Evolutionary conservation across 2,797 vertebrate genomes (phyloP).

Genomic region (Nyctalus aviator): DNA sequence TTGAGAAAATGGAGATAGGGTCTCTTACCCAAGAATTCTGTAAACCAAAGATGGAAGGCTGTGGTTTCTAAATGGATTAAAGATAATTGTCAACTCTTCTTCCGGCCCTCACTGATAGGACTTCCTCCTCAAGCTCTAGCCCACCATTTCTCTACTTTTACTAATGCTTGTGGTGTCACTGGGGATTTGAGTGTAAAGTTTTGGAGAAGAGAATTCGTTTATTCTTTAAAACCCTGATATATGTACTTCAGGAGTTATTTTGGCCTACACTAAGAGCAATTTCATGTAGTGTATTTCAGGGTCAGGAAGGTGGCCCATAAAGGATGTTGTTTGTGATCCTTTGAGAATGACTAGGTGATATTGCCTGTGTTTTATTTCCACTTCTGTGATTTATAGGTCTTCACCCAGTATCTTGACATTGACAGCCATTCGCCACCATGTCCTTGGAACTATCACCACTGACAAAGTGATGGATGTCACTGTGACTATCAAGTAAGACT

Average conservation of each 20-base stretch:
- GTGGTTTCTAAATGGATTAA: not conserved
- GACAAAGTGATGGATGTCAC: slow-evolving; percentile 97
- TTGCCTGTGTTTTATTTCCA: not conserved
- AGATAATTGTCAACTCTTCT: not conserved
- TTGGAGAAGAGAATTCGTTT: not conserved
- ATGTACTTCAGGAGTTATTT: not conserved
- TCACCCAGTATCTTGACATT: slow-evolving; percentile 97
- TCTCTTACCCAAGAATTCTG: not conserved
- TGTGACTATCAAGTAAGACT: slow-evolving; percentile 96
- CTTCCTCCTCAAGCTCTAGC: not conserved
- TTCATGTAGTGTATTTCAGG: not conserved
- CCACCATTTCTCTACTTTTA: not conserved
- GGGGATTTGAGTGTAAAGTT: not conserved
- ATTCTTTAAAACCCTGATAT: not conserved
- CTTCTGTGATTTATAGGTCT: slow-evolving; percentile 89
- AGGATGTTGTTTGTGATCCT: not conserved
- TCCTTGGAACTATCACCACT: slow-evolving; percentile 95
- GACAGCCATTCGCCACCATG: slow-evolving; percentile 97
- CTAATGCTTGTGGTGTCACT: not conserved
- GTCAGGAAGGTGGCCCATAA: not conserved
- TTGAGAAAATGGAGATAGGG: not conserved
- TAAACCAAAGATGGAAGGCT: not conserved
- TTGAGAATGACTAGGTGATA: not conserved
- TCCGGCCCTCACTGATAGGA: not conserved
- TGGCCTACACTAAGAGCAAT: not conserved